These are phyloP conservation scores for Hapalemur alaotrensis DNA, from an alignment of 2,797 vertebrate species.

Conservation along the genomic window DNA sequence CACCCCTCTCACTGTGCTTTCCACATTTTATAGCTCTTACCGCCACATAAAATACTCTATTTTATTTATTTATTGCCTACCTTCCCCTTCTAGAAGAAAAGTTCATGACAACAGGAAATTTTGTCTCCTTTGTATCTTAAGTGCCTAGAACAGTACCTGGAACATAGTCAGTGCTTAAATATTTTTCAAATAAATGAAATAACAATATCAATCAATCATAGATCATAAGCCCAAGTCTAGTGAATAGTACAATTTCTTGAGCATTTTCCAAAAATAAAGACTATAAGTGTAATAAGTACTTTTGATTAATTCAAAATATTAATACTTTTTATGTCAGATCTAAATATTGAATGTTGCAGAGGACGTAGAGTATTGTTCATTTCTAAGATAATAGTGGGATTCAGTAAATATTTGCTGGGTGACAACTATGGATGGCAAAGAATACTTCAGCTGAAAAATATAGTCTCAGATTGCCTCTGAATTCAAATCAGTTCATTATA, in stretches of 20 bases:
- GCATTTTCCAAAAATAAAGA: not conserved
- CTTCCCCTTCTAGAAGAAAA: not conserved
- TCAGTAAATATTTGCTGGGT: not conserved
- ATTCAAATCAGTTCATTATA: not conserved
- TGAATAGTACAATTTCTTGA: not conserved
- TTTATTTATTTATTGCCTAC: not conserved
- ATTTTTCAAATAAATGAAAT: not conserved
- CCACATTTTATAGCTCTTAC: not conserved
- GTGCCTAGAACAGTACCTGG: not conserved
- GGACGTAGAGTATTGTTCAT: not conserved
- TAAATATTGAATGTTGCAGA: not conserved
- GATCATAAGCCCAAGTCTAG: not conserved
- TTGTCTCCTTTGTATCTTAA: not conserved
- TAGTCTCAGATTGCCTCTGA: not conserved
- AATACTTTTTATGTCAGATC: not conserved
- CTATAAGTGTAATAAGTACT: not conserved
- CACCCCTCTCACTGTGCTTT: not conserved
- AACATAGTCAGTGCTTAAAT: not conserved
- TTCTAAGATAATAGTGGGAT: not conserved
- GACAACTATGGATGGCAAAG: not conserved
- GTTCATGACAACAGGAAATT: not conserved
- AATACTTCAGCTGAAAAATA: not conserved
- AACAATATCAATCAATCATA: not conserved
- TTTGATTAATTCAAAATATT: not conserved
- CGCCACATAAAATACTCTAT: not conserved